Base-by-base conservation (phyloP, 2,888 invertebrate species). In the Sympetrum striolatum region DNA sequence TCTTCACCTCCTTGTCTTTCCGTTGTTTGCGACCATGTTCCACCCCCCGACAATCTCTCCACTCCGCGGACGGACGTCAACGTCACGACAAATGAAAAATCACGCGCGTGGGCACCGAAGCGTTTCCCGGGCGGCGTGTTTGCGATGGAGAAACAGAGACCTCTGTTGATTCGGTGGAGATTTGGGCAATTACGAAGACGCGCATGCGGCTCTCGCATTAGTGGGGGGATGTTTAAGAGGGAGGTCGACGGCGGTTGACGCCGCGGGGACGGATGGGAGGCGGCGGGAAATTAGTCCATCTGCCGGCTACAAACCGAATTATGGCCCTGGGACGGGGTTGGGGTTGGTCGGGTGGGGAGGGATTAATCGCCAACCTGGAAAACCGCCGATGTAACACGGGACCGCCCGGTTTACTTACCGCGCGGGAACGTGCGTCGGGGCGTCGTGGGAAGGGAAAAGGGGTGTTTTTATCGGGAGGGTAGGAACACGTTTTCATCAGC, bases 121-220 rank as follows among this genome's bases (percentile, higher is more conserved):
- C 86, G 86, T 86, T 86, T 39, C 37, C 60, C 37, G 35, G 31
- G 53, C 60, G 60, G n/a, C 64, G 37, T 86, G 86, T 86, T 86
- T 86, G 86, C 86, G 86, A 86, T 86, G 86, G 60, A 86, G 86
- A 86, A 86, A 86, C 86, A 86, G 60, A 86, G 60, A 86, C 86
- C 86, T 86, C 86, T 86, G 86, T 86, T 86, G 86, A 86, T 86
- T 86, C 86, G 86, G 86, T 86, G 86, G 86, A 86, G 86, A 86
- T 86, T 86, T 86, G 86, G 86, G 86, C 86, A 86, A 86, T 86
- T 86, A 86, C 64, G 64, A 86, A 86, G 86, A 86, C 86, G 86
- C 60, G 86, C 58, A 39, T 81, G 39, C 37, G 22, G 14, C 58
- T 53, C 81, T 48, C 81, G 31, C 53, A 81, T 81, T 25, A 82